These are phyloP conservation scores for Apistogramma diplotaenia DNA, from an alignment of 2,113 vertebrate species.

Conservation along the genomic window DNA sequence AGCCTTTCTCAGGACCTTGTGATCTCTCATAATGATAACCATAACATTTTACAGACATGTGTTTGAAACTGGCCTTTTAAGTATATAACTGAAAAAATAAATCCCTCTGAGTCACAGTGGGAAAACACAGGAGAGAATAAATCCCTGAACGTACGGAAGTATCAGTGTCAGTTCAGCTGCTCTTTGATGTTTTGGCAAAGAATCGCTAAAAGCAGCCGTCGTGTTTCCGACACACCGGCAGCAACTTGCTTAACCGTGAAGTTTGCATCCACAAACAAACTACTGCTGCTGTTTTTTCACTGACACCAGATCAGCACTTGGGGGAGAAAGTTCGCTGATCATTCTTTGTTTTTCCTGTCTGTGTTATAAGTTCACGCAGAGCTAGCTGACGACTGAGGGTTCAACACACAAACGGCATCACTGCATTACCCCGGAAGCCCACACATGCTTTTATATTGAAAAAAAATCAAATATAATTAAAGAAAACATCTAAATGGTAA, in stretches of 20 bases:
- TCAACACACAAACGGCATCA: not conserved
- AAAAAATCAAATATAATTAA: not conserved
- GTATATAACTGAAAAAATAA: slow-evolving; percentile 29
- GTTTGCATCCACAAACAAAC: not conserved
- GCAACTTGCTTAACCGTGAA: not conserved
- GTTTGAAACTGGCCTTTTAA: slow-evolving; percentile 22
- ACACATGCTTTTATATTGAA: not conserved
- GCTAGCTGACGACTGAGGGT: not conserved
- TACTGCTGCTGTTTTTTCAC: not conserved
- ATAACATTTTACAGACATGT: slow-evolving; percentile 45
- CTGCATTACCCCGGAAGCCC: not conserved
- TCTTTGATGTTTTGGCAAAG: slow-evolving; percentile 21
- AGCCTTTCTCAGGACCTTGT: slow-evolving; percentile 58
- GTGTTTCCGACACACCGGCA: not conserved
- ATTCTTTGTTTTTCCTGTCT: not conserved
- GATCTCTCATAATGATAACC: slow-evolving; percentile 48
- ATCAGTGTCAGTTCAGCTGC: not conserved
- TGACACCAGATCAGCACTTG: not conserved
- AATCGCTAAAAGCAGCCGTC: not conserved
- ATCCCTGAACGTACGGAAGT: not conserved
- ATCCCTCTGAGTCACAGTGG: not conserved
- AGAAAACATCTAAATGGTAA: too few species aligned
- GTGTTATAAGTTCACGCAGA: not conserved
- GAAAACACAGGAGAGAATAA: not conserved
- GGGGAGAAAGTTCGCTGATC: not conserved